phyloP scores from a whole-genome alignment of 2,888 invertebrate genomes.

The Agrotis puta region DNA sequence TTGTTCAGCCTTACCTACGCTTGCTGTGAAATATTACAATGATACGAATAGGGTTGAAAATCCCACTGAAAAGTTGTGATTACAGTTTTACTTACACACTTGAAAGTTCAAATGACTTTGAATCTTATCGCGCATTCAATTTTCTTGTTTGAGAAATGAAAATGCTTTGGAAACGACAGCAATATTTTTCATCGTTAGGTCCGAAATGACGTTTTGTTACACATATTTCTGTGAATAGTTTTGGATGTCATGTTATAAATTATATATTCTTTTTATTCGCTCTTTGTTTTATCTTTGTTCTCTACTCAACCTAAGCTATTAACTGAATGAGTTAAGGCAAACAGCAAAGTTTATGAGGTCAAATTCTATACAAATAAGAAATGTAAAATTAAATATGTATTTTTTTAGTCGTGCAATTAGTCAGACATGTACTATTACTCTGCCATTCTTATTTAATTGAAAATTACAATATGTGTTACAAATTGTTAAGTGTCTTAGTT shows the following conservation, averaged over 20 bases:
- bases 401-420: neutral
- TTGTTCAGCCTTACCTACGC: slow-evolving; percentile 55
- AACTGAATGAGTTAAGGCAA: neutral
- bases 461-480: too few relatives aligned
- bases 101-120: slow-evolving; percentile 13
- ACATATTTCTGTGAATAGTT: slow-evolving; percentile 3
- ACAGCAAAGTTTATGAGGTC: neutral
- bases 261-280: neutral
- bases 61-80: slow-evolving; percentile 49
- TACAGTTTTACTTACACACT: slow-evolving; percentile 49
- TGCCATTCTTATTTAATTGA: too few relatives aligned
- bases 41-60: slow-evolving; percentile 53
- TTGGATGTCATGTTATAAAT: neutral
- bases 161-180: neutral
- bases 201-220: neutral
- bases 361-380: neutral
- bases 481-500: too few relatives aligned
- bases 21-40: slow-evolving; percentile 60
- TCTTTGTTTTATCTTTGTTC: neutral
- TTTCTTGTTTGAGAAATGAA: neutral
- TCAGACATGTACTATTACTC: neutral
- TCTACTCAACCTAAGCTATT: neutral
- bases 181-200: neutral
- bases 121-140: neutral
- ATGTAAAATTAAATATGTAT: neutral